A percentile compares a stretch with the other conserved stretches of the same genome.
phyloP scores from a whole-genome alignment of 1,140 invertebrate species.

The Tetranychus urticae region DNA sequence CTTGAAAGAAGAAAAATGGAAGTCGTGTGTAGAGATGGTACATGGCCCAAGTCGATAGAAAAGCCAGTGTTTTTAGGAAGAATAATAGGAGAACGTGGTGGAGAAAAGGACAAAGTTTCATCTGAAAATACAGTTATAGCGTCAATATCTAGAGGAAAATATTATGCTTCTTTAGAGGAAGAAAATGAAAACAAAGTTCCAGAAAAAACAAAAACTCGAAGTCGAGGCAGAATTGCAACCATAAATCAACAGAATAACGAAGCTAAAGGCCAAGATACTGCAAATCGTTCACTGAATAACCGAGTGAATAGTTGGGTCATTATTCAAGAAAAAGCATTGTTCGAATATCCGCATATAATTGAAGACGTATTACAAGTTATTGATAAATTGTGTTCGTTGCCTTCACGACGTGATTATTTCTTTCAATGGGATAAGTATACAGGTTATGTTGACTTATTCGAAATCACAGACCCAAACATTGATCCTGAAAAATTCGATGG shows the following conservation, averaged over 20 bases:
- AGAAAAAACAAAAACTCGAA: background rate
- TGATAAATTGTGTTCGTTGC: slow-evolving; percentile 47
- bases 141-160: too few relatives aligned
- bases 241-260: background rate
- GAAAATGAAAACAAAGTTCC: background rate
- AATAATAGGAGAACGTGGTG: background rate
- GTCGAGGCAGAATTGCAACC: background rate
- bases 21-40: too few relatives aligned
- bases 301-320: background rate
- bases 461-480: background rate
- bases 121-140: too few relatives aligned
- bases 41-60: too few relatives aligned
- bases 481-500: too few relatives aligned
- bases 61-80: background rate
- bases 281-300: background rate
- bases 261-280: background rate
- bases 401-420: slow-evolving; percentile 47
- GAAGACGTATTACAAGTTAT: slow-evolving; percentile 35
- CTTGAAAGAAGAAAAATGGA: background rate
- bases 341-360: background rate
- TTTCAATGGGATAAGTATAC: slow-evolving; percentile 55
- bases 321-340: background rate
- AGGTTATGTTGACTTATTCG: slow-evolving; percentile 56
- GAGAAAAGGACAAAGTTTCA: background rate
- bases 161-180: too few relatives aligned